Conservation (phyloP, 2,797 vertebrate genomes). For the Coregonus ussuriensis region DNA sequence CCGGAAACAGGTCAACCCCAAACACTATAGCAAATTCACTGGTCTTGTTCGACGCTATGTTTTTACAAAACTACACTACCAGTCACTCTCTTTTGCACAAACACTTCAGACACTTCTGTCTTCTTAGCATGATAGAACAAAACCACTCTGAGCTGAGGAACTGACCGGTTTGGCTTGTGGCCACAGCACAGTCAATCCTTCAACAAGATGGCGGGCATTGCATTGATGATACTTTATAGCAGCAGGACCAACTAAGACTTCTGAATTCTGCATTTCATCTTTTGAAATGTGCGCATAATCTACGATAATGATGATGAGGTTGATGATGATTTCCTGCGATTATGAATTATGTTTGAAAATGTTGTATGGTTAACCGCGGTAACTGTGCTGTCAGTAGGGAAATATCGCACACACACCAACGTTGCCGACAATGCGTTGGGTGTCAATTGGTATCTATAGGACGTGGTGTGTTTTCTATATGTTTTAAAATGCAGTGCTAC, state of each 20-base stretch:
- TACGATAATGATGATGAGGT: slow-evolving; percentile 16
- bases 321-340: slow-evolving; percentile 27
- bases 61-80: not conserved
- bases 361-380: slow-evolving; percentile 17
- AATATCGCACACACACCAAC: slow-evolving; percentile 11
- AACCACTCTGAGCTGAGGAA: slow-evolving; percentile 24
- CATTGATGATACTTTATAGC: slow-evolving; percentile 19
- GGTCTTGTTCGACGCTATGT: slow-evolving; percentile 15
- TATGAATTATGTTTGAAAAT: slow-evolving; percentile 21
- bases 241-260: slow-evolving; percentile 63
- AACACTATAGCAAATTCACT: slow-evolving; percentile 30
- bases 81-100: not conserved
- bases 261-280: slow-evolving; percentile 58
- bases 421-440: slow-evolving; percentile 21
- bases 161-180: not conserved
- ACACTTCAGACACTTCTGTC: slow-evolving; percentile 2
- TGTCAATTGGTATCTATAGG: not conserved
- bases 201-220: slow-evolving; percentile 18
- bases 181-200: slow-evolving; percentile 24
- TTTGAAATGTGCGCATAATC: slow-evolving; percentile 26
- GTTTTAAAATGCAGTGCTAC: slow-evolving; percentile 53
- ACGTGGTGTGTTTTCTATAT: slow-evolving; percentile 27
- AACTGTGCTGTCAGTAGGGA: slow-evolving; percentile 33
- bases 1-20: slow-evolving; percentile 38
- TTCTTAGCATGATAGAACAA: slow-evolving; percentile 43